Evolutionary conservation across 2,888 invertebrate genomes (phyloP), one percentile per base, ranked within the genome.

Genomic region (Sesia apiformis): DNA sequence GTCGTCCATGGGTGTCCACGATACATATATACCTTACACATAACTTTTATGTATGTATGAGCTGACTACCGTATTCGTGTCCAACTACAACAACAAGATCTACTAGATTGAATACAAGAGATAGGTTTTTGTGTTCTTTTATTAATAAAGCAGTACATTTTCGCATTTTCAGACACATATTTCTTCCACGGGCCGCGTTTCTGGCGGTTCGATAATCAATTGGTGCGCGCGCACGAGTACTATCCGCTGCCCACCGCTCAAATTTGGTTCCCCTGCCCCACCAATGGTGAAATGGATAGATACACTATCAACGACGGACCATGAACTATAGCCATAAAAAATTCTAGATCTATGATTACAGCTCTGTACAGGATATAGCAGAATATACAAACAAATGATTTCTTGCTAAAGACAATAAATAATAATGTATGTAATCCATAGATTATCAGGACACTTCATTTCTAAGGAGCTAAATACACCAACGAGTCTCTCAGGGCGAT

Each of bases 121-220:
- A 23, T 23, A 23, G 90, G 63, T 95, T 94, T 76, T 95, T 95
- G 95, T 84, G 93, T 52, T 94, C 88, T 23, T 23, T 23, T 23
- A 23, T 23, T 23, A 23, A 23, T 23, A 23, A 1, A 23, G 23
- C 23, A 23, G 23, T 23, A 23, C 23, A 23, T 23, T 23, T 23
- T 23, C 23, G 23, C 23, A 41, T 41, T 86, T 84, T n/a, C 85
- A 95, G 95, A 91, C 62, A 95, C 95, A 0, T 95, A 93, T 72
- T 95, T 96, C 85, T 95, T 96, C 85, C 93, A 93, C 79, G 93
- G 91, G 3, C 91, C 92, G 4, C 84, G 92, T 1, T 95, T 92
- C 78, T 96, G 94, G 94, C 91, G 93, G 58, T 95, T 95, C 76
- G 93, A 95, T 77, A 94, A 94, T 75, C 62, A 72, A 50, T 76